phyloP scores from a whole-genome alignment of 2,797 vertebrate species.

The Psittacula echo region DNA sequence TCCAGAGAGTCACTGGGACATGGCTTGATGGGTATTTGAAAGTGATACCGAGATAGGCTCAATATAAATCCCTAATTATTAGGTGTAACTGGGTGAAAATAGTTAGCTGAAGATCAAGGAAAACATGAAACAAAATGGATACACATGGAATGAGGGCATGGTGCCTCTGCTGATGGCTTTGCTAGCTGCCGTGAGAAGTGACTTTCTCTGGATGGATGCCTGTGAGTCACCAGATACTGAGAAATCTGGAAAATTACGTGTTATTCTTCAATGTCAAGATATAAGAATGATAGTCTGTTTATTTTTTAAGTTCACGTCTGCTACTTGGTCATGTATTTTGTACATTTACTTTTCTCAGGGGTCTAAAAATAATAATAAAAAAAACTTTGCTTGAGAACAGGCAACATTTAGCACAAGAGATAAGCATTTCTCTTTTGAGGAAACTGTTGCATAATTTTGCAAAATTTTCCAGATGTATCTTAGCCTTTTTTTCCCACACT shows the following conservation, averaged over 20 bases:
- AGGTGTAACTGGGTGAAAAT: background rate
- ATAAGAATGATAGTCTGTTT: background rate
- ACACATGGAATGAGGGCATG: background rate
- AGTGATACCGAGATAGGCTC: background rate
- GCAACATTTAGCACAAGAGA: background rate
- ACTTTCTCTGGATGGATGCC: background rate
- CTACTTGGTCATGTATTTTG: background rate
- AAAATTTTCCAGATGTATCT: background rate
- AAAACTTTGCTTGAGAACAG: background rate
- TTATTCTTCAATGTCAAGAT: background rate
- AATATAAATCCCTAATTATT: background rate
- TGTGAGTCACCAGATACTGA: background rate
- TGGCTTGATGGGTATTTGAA: background rate
- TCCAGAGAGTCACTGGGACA: rapidly evolving
- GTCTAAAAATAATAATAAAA: background rate
- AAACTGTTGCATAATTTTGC: background rate
- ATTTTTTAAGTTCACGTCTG: background rate
- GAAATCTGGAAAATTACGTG: background rate
- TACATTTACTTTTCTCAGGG: background rate
- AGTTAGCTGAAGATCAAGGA: background rate
- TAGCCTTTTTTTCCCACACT: background rate
- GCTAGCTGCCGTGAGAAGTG: background rate
- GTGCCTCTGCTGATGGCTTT: background rate
- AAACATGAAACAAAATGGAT: background rate
- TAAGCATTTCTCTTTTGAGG: background rate